phyloP scores from a whole-genome alignment of 2,888 invertebrate species.

The Diarsia dahlii region DNA sequence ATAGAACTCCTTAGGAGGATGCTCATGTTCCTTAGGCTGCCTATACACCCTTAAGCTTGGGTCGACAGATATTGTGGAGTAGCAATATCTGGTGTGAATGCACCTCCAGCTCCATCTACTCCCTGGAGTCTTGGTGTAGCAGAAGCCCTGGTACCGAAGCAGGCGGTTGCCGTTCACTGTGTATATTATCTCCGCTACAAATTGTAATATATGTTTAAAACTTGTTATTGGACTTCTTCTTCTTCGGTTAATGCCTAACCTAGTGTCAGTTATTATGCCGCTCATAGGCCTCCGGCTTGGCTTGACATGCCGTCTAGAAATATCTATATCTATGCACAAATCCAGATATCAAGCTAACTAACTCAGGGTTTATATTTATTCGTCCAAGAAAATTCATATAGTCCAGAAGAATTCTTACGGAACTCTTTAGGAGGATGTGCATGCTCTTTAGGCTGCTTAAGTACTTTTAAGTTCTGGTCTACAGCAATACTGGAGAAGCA shows the following conservation, averaged over 20 bases:
- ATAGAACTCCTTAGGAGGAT: slow-evolving; percentile 62
- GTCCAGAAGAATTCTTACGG: slow-evolving; percentile 38
- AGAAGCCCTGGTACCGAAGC: slow-evolving; percentile 69
- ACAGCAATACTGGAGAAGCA: slow-evolving; percentile 68
- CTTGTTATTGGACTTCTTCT: background rate
- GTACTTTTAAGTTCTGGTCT: slow-evolving; percentile 45
- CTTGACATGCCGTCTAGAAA: no score
- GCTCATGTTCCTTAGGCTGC: slow-evolving; percentile 60
- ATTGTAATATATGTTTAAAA: slow-evolving; percentile 17
- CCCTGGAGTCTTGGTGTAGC: slow-evolving; percentile 67
- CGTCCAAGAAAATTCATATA: slow-evolving; percentile 40
- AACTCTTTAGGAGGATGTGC: slow-evolving; percentile 62
- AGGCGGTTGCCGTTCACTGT: slow-evolving; percentile 64
- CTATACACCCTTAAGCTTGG: slow-evolving; percentile 42
- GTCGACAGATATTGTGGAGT: slow-evolving; percentile 63
- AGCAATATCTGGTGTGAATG: slow-evolving; percentile 74
- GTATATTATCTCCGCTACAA: slow-evolving; percentile 68
- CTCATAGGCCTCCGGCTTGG: no score
- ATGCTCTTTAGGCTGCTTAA: slow-evolving; percentile 57
- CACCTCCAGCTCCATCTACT: slow-evolving; percentile 72
- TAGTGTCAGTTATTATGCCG: no score
- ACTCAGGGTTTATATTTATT: slow-evolving; percentile 1
- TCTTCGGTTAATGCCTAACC: no score
- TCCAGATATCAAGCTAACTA: background rate
- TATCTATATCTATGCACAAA: background rate